A percentile compares a stretch with the other conserved stretches of the same genome.
Evolutionary conservation across 1,140 invertebrate genomes (phyloP).

Genomic region (Steinernema khuongi): DNA sequence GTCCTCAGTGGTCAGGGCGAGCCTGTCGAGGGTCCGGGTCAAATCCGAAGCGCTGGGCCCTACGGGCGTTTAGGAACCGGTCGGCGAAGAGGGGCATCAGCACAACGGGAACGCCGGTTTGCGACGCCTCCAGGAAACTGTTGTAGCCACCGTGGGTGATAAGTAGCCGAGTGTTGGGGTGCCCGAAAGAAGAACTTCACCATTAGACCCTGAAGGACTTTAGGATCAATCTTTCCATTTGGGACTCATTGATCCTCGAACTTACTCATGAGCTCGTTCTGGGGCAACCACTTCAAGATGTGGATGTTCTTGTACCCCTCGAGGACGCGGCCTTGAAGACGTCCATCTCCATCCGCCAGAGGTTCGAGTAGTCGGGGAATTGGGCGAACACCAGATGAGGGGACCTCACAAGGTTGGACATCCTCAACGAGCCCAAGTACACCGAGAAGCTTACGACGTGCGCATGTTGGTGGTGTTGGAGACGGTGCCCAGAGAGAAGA

Average conservation of each 20-base stretch:
- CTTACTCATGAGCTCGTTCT: conserved; percentile 57
- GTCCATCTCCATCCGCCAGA: conserved; percentile 54
- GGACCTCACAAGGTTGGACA: conserved; percentile 37
- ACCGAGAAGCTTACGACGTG: conserved; percentile 39
- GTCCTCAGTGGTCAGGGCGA: conserved; percentile 35
- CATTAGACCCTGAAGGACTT: too few species aligned
- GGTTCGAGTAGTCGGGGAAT: conserved; percentile 47
- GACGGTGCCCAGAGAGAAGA: conserved; percentile 58
- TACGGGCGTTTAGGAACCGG: conserved; percentile 55
- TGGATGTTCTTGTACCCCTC: conserved; percentile 47
- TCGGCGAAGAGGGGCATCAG: conserved; percentile 57
- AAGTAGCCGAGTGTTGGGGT: conserved; percentile 49
- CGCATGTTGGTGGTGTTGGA: conserved; percentile 59
- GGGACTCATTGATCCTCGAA: too few species aligned
- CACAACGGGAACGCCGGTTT: conserved; percentile 55
- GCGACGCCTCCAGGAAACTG: conserved; percentile 52
- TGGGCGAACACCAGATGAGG: conserved; percentile 53
- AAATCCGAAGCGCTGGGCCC: conserved; percentile 53
- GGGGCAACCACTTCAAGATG: conserved; percentile 55
- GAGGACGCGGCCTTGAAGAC: conserved; percentile 34
- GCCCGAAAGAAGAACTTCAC: conserved; percentile 47
- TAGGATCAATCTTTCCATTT: too few species aligned
- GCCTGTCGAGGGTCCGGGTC: conserved; percentile 42
- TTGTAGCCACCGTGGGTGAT: conserved; percentile 59
- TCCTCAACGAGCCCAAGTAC: conserved; percentile 48